Evolutionary conservation across 1,140 invertebrate species (phyloP).

Genomic region (Heterodera schachtii): DNA sequence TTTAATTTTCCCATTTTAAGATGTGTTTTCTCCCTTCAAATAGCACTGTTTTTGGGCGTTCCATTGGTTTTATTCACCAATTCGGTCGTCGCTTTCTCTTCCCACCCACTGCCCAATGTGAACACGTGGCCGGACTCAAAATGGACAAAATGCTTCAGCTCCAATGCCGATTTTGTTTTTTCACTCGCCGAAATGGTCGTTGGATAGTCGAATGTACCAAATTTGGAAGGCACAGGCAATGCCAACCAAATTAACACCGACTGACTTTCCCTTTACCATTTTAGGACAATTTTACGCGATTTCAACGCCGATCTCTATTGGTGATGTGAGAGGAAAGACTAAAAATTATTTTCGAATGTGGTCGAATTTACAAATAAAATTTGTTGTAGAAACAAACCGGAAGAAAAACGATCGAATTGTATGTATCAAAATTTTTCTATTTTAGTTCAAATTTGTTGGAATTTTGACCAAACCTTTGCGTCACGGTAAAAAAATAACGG

Average conservation of each 20-base stretch:
- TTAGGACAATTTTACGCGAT: background rate
- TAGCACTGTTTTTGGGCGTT: background rate
- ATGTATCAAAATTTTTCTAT: no score
- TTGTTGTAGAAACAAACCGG: no score
- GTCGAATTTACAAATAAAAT: no score
- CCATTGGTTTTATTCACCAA: slow-evolving; percentile 6
- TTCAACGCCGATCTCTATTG: slow-evolving; percentile 31
- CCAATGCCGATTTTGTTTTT: slow-evolving; percentile 26
- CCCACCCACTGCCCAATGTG: background rate
- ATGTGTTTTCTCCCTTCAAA: background rate
- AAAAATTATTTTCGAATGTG: no score
- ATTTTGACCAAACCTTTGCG: no score
- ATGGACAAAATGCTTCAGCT: slow-evolving; percentile 16
- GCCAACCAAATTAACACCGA: background rate
- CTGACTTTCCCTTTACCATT: background rate
- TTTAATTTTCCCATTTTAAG: slow-evolving; percentile 27
- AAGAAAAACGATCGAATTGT: no score
- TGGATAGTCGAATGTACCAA: slow-evolving; percentile 30
- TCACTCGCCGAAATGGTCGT: slow-evolving; percentile 25
- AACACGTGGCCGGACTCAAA: slow-evolving; percentile 7
- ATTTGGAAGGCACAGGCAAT: slow-evolving; percentile 1
- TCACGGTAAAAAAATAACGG: no score
- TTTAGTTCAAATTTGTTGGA: no score
- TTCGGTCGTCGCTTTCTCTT: slow-evolving; percentile 19
- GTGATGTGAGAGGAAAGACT: slow-evolving; percentile 19